Evolutionary conservation across 2,113 vertebrate species (phyloP).

Genomic region (Pterophyllum scalare): DNA sequence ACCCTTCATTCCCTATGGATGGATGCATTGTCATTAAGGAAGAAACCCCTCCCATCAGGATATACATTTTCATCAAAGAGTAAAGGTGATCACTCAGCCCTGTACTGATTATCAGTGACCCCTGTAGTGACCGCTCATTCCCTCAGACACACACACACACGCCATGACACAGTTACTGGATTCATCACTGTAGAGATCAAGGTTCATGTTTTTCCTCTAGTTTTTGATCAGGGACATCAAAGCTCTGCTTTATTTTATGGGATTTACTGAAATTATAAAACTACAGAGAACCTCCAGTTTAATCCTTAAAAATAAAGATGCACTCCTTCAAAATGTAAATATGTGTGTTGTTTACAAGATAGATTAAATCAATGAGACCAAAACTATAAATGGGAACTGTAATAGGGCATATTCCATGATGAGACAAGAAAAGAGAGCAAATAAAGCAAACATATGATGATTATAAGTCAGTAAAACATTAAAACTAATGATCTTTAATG

Average conservation of each 20-base stretch:
- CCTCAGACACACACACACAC: neutral
- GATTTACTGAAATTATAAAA: neutral
- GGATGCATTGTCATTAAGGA: neutral
- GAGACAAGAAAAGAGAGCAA: neutral
- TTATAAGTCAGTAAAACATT: neutral
- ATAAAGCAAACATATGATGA: neutral
- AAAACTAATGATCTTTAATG: neutral
- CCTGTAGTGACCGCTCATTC: neutral
- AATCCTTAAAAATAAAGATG: neutral
- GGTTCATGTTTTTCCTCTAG: neutral
- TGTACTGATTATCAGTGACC: neutral
- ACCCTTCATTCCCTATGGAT: neutral
- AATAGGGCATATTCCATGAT: neutral
- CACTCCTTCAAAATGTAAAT: neutral
- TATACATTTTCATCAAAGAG: neutral
- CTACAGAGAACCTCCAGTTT: neutral
- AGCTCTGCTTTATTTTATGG: neutral
- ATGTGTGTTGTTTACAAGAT: neutral
- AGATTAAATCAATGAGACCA: neutral
- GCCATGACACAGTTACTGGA: neutral
- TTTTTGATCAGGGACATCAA: neutral
- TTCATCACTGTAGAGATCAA: neutral
- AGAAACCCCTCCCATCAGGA: neutral
- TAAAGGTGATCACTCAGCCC: neutral
- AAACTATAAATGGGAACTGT: neutral